Percentiles rank a stretch among this genome's conserved stretches.
phyloP scores from a whole-genome alignment of 2,797 vertebrate species.

The Myotis findleyi region DNA sequence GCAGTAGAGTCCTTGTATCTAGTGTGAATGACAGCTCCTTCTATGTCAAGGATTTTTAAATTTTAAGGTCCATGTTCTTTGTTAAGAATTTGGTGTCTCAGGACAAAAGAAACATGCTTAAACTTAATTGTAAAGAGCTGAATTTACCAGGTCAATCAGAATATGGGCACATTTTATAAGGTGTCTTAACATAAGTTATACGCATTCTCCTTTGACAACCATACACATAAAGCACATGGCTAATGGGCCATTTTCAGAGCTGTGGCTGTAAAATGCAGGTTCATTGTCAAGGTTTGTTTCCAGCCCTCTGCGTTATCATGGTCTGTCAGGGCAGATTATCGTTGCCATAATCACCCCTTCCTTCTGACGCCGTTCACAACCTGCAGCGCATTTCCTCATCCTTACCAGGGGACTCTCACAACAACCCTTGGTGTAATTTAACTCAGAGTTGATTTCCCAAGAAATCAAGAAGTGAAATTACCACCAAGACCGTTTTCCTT shows the following conservation, averaged over 20 bases:
- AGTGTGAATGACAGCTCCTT: constrained; percentile 60
- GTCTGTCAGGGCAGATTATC: background rate
- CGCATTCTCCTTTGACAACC: background rate
- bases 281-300: background rate
- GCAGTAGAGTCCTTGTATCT: constrained; percentile 63
- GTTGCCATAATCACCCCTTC: accelerated
- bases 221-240: background rate
- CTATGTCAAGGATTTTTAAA: constrained; percentile 73
- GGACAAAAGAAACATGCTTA: background rate
- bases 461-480: background rate
- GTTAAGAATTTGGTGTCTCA: constrained; percentile 62
- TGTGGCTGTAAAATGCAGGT: background rate
- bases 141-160: background rate
- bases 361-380: background rate
- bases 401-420: background rate
- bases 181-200: background rate
- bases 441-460: background rate
- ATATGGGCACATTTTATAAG: background rate
- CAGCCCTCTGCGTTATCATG: background rate
- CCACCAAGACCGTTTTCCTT: background rate
- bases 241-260: background rate
- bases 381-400: background rate
- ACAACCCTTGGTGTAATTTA: background rate
- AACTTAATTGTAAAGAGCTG: constrained; percentile 6
- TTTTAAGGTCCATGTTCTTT: constrained; percentile 54